phyloP scores from a whole-genome alignment of 2,113 vertebrate species.

The Callaeas wilsoni region DNA sequence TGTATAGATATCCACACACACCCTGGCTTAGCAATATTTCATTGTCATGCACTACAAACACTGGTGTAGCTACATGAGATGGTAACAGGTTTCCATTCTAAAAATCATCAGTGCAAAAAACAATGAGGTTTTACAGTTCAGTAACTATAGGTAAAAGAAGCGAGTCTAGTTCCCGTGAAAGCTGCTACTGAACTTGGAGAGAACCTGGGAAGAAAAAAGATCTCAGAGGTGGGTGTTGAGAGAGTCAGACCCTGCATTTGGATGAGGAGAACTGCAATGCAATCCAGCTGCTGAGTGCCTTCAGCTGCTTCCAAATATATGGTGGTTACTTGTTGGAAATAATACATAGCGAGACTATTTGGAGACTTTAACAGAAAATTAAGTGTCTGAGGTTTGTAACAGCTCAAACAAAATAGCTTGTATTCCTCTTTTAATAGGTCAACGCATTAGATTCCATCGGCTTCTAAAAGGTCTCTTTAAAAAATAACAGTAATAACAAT shows the following conservation, averaged over 20 bases:
- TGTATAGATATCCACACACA: constrained; percentile 8
- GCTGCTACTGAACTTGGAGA: constrained; percentile 54
- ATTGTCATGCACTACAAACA: constrained; percentile 75
- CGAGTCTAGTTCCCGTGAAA: constrained; percentile 53
- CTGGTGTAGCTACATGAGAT: constrained; percentile 75
- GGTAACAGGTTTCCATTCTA: constrained; percentile 75
- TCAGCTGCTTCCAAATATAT: not conserved
- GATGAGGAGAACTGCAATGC: constrained; percentile 35
- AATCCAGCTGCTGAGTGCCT: constrained; percentile 12
- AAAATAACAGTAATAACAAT: constrained; percentile 30
- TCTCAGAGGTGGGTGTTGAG: constrained; percentile 9
- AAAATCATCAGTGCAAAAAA: constrained; percentile 86
- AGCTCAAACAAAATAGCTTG: constrained; percentile 40
- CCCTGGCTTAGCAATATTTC: constrained; percentile 70
- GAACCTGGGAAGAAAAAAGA: constrained; percentile 25
- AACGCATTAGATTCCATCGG: constrained; percentile 19
- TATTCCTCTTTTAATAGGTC: constrained; percentile 35
- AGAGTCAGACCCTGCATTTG: constrained; percentile 52
- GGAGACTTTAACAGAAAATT: constrained; percentile 24
- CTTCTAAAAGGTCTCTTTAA: constrained; percentile 42
- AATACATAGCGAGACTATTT: not conserved
- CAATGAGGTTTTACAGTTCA: constrained; percentile 88
- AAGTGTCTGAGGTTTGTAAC: constrained; percentile 36
- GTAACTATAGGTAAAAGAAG: constrained; percentile 78
- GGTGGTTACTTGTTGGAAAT: constrained; percentile 13